Conservation (phyloP, 2,113 vertebrate genomes). For the Saguinus imperator region DNA sequence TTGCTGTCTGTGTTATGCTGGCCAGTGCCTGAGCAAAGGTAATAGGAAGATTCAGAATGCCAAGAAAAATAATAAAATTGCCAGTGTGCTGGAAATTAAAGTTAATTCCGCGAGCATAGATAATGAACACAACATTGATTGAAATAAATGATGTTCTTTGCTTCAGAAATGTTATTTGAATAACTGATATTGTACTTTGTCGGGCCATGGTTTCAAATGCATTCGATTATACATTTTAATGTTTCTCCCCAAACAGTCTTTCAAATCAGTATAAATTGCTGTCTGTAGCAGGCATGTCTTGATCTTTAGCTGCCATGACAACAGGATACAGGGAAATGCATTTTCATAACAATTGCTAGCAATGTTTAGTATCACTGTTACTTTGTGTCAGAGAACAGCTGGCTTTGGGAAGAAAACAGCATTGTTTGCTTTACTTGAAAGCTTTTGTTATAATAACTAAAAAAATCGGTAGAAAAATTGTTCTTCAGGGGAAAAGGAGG, state of each 20-base stretch:
- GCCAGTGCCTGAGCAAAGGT: constrained; percentile 46
- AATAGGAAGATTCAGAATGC: constrained; percentile 40
- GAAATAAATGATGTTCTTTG: constrained; percentile 69
- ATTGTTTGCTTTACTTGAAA: constrained; percentile 76
- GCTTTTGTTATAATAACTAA: constrained; percentile 78
- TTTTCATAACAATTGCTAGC: constrained; percentile 83
- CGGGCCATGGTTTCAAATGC: constrained; percentile 66
- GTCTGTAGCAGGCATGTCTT: constrained; percentile 72
- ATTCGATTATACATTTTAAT: constrained; percentile 68
- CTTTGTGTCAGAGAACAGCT: constrained; percentile 69
- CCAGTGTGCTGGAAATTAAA: constrained; percentile 67
- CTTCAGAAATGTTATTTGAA: constrained; percentile 74
- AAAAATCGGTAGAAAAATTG: constrained; percentile 75
- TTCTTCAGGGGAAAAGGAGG: constrained; percentile 54
- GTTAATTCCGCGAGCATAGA: constrained; percentile 71
- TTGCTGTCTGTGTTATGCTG: constrained; percentile 34
- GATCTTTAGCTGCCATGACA: constrained; percentile 84
- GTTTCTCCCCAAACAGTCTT: constrained; percentile 74
- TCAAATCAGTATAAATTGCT: constrained; percentile 78
- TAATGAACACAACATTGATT: constrained; percentile 73
- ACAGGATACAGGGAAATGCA: constrained; percentile 78
- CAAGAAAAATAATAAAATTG: constrained; percentile 61
- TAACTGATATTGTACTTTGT: constrained; percentile 70
- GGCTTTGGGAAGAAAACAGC: constrained; percentile 73
- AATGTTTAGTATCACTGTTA: constrained; percentile 78